These are phyloP conservation scores for Poeciliopsis paucimaculata DNA, from an alignment of 2,797 vertebrate genomes.

Conservation along the genomic window DNA sequence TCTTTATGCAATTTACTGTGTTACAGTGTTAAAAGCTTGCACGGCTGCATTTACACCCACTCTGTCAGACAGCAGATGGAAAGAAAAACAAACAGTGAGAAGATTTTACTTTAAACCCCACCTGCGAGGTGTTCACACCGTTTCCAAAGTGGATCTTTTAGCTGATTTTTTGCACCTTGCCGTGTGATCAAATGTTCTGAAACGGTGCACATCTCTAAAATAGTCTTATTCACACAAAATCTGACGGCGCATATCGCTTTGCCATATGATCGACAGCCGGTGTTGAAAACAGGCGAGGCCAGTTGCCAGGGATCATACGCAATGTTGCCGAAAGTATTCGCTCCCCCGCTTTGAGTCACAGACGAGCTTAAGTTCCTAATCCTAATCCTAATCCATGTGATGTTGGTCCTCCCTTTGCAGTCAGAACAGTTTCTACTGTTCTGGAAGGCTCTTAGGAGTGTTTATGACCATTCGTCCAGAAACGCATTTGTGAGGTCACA, in stretches of 20 bases:
- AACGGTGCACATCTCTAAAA: neutral
- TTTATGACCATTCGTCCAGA: too few relatives aligned
- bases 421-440: too few relatives aligned
- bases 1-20: conserved; percentile 27
- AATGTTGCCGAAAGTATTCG: too few relatives aligned
- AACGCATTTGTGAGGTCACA: too few relatives aligned
- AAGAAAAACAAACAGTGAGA: conserved; percentile 35
- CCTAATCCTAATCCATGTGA: too few relatives aligned
- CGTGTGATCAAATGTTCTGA: neutral
- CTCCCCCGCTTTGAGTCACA: too few relatives aligned
- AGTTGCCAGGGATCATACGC: too few relatives aligned
- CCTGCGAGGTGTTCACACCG: conserved; percentile 31
- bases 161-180: neutral
- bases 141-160: neutral
- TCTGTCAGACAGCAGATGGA: conserved; percentile 26
- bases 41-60: conserved; percentile 21
- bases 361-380: too few relatives aligned
- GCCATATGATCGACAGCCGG: neutral
- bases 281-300: neutral
- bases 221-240: neutral
- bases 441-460: too few relatives aligned
- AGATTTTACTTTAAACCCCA: conserved; percentile 38
- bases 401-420: too few relatives aligned
- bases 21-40: conserved; percentile 20
- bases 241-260: neutral